Base-by-base conservation (phyloP, 2,888 invertebrate species). In the Branchipolynoe longqiensis region DNA sequence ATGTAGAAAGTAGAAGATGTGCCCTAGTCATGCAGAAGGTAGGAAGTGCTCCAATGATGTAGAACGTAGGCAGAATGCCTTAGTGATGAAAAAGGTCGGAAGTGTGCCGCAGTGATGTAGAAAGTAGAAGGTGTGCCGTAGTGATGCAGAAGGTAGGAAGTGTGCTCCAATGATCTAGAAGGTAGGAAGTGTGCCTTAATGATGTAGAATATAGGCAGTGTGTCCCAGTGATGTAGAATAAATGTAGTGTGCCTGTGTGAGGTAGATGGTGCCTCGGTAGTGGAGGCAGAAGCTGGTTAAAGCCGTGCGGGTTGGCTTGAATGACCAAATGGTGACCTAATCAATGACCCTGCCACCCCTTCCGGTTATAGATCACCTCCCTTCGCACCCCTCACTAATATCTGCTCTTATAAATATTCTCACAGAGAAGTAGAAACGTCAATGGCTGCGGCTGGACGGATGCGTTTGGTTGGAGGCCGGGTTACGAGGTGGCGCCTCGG, bases 331-430 rank as follows among this genome's bases (percentile, higher is more conserved):
- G 78, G 41, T 48, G 78, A 78, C 78, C 78, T 41, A 54, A 78
- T 78, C 78, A 78, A 78, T 78, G 78, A 25, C 31, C 41, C 48
- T 31, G 6, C 41, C 41, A 41, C 12, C n/a, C 78, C 8, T 41
- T 28, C 78, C 8, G n/a, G 41, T 78, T 48, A 78, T 78, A 48
- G 78, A 78, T 78, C 78, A 78, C 78, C 78, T 6, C 41, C 12
- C 18, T 48, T 31, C 18, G 48, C 78, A 18, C 54, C 6, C 48
- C 14, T 12, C 41, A 31, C 48, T 78, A 78, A 78, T 78, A 78
- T 78, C n/a, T 41, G 25, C n/a, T 33, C 78, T 78, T 78, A 78
- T 78, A 78, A 78, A 78, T 78, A 54, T 78, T 41, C 78, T 78
- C 78, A 0, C n/a, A n/a, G 48, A 41, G 78, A 78, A 41, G 78